These are phyloP conservation scores for Bombus waltoni DNA, from an alignment of 1,140 invertebrate species.

Conservation along the genomic window DNA sequence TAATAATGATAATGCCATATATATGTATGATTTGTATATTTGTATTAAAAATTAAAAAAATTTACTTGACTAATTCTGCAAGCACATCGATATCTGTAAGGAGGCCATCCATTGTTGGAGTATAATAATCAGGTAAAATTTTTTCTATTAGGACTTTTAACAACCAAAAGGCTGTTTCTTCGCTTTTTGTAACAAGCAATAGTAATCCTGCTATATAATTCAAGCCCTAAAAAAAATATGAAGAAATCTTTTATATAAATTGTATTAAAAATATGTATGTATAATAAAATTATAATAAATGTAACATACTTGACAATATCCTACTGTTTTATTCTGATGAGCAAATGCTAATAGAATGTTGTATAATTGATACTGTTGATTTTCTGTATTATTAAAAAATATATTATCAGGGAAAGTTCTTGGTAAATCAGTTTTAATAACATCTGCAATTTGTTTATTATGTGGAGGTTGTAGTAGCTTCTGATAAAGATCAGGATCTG, in stretches of 20 bases:
- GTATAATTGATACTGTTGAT: constrained; percentile 89
- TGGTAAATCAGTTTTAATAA: constrained; percentile 92
- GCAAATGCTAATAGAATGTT: constrained; percentile 95
- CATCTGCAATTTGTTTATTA: constrained; percentile 88
- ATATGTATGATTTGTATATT: constrained; percentile 1
- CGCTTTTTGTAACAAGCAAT: constrained; percentile 92
- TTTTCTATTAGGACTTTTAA: constrained; percentile 93
- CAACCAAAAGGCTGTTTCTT: constrained; percentile 96
- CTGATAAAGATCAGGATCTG: constrained; percentile 87
- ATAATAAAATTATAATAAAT: constrained; percentile 8
- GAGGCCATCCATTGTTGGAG: constrained; percentile 93
- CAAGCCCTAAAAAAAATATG: constrained; percentile 85
- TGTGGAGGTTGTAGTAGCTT: constrained; percentile 86
- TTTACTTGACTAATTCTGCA: constrained; percentile 89
- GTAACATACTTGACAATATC: constrained; percentile 91
- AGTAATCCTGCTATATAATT: constrained; percentile 96
- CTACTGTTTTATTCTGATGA: constrained; percentile 92
- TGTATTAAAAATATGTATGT: not conserved
- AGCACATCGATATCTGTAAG: constrained; percentile 94
- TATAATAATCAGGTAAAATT: constrained; percentile 94
- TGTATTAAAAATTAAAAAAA: not conserved
- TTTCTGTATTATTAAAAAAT: constrained; percentile 90
- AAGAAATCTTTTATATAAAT: constrained; percentile 38
- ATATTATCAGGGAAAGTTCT: constrained; percentile 98
- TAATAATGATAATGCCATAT: constrained; percentile 3